Conservation (phyloP, 2,113 vertebrate genomes). For the Phalacrocorax aristotelis region DNA sequence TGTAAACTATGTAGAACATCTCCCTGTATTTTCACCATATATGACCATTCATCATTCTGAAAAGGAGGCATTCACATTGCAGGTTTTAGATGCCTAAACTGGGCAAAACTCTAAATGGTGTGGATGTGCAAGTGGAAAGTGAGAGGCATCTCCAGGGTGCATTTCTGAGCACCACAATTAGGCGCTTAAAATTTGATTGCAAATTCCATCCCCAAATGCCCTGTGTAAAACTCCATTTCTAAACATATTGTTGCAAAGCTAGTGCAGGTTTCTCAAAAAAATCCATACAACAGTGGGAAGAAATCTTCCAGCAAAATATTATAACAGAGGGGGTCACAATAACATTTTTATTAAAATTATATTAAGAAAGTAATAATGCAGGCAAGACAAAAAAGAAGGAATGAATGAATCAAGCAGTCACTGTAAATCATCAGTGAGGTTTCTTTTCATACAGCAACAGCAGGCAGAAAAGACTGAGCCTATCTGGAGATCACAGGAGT, state of each 20-base stretch:
- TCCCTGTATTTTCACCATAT: not conserved
- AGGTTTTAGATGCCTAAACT: not conserved
- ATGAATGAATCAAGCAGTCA: not conserved
- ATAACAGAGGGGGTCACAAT: not conserved
- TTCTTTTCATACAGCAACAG: not conserved
- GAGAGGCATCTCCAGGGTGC: not conserved
- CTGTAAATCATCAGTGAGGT: not conserved
- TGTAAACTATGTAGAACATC: not conserved
- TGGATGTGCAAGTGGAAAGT: not conserved
- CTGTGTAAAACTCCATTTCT: not conserved
- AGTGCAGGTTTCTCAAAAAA: not conserved
- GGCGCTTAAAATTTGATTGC: not conserved
- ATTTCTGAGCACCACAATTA: not conserved
- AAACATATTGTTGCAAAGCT: not conserved
- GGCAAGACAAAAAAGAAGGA: not conserved
- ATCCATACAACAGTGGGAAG: not conserved
- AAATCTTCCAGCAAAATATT: not conserved
- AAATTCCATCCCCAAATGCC: not conserved
- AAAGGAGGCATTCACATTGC: not conserved
- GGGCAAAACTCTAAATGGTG: not conserved
- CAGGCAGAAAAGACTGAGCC: not conserved
- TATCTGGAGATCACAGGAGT: not conserved
- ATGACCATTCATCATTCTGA: not conserved
- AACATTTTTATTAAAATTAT: not conserved
- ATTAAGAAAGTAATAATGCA: not conserved